Evolutionary conservation across 2,113 vertebrate genomes (phyloP), one percentile per base, ranked within the genome.

Genomic region (Lophotis ruficrista): DNA sequence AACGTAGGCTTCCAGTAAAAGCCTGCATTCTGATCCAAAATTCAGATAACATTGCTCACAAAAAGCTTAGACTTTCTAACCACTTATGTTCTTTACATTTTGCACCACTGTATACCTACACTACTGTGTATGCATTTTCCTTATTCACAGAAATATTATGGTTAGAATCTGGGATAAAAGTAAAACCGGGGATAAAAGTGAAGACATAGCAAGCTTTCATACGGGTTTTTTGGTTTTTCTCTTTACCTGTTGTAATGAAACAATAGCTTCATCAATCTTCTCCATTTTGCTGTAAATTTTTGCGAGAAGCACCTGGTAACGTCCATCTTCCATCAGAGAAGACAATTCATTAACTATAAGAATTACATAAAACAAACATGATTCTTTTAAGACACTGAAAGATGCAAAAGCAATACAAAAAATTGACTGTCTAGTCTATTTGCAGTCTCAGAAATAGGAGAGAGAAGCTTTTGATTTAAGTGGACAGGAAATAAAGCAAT

Each of bases 261-360:
- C 81, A 72, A 99, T 66, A 51, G 99, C 99, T 76, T 99, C 98
- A 14, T 98, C 98, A 65, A 94, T 98, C 96, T 98, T 99, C 71
- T 98, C 98, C 93, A 99, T 98, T 98, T 99, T 99, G 96, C 97
- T 99, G 93, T 99, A 99, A 90, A 99, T 96, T 97, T 99, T 99
- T 91, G 99, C 99, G 93, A 99, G 97, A 92, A 99, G 98, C 90
- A 99, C 97, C 30, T 98, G 98, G 96, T 99, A 99, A 69, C 98
- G 99, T 69, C 98, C 99, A 94, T 99, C 98, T 68, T 99, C 99
- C 85, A 99, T 99, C 79, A 99, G 98, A 31, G 97, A 97, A 21
- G 96, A 97, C 41, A 99, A 97, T 66, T 99, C 99, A 93, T 98
- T 99, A 80, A 98, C 99, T 99, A 54, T 24, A 89, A 94, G 69